These are phyloP conservation scores for Sparidentex hasta DNA, from an alignment of 2,797 vertebrate species.

Conservation along the genomic window DNA sequence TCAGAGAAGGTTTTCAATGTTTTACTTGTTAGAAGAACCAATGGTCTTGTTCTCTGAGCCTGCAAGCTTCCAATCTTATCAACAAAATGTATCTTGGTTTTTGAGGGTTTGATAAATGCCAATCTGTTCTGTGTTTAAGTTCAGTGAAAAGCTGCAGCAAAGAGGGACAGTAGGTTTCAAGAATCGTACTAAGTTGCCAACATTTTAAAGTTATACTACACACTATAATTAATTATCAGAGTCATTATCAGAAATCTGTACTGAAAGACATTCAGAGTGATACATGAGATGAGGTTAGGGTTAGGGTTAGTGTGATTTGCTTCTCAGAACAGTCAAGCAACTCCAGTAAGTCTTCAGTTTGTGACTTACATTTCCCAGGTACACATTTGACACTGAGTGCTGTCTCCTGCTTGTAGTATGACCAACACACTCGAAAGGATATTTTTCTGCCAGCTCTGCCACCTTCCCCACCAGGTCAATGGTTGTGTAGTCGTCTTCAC, in stretches of 20 bases:
- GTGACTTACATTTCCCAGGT: neutral
- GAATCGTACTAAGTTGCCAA: neutral
- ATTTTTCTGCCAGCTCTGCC: slow-evolving; percentile 98
- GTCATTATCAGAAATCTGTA: rapidly evolving
- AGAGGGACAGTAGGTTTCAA: neutral
- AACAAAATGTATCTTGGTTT: neutral
- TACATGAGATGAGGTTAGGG: neutral
- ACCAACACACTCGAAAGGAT: slow-evolving; percentile 86
- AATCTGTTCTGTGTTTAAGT: neutral
- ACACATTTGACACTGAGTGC: neutral
- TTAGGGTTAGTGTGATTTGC: neutral
- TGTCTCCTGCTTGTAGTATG: neutral
- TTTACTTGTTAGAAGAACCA: neutral
- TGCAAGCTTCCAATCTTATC: neutral
- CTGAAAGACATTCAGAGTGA: neutral
- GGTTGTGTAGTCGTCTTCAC: slow-evolving; percentile 91
- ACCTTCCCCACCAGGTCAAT: slow-evolving; percentile 93
- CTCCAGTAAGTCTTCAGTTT: neutral
- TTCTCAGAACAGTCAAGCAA: neutral
- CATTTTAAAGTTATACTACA: neutral
- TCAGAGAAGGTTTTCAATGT: neutral
- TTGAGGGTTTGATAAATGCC: neutral
- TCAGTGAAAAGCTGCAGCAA: neutral
- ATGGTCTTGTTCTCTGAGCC: neutral
- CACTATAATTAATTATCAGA: neutral